Evolutionary conservation across 2,797 vertebrate species (phyloP).

Genomic region (Emys orbicularis): DNA sequence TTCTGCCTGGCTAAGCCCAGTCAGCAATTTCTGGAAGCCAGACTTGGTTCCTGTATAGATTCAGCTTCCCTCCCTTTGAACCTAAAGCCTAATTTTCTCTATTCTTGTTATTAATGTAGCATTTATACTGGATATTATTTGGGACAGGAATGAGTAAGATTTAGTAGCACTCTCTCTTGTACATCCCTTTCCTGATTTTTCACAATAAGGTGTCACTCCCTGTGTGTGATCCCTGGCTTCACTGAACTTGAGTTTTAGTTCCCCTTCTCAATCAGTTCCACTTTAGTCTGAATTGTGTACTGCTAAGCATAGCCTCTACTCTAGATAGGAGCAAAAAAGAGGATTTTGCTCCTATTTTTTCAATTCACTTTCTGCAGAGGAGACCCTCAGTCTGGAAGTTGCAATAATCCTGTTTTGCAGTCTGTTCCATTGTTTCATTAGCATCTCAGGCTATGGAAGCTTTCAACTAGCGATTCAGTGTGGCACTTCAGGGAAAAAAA

Average conservation of each 20-base stretch:
- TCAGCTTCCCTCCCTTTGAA: not conserved
- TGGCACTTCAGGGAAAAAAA: not conserved
- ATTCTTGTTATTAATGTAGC: not conserved
- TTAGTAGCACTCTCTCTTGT: not conserved
- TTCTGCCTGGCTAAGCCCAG: not conserved
- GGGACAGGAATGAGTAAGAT: not conserved
- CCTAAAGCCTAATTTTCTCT: fast-evolving
- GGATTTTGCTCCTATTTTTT: not conserved
- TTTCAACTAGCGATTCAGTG: not conserved
- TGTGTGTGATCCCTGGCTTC: not conserved
- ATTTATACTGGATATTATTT: not conserved
- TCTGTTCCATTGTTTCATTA: not conserved
- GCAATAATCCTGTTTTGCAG: not conserved
- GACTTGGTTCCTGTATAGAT: not conserved
- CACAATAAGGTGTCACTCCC: not conserved
- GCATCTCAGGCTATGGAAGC: fast-evolving
- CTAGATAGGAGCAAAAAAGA: not conserved
- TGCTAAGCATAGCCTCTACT: not conserved
- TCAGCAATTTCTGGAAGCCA: not conserved
- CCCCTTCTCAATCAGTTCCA: not conserved
- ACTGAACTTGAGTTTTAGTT: not conserved
- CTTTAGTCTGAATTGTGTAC: not conserved
- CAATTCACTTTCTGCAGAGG: not conserved
- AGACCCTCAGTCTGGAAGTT: not conserved
- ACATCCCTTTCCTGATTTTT: not conserved